Base-by-base conservation (phyloP, 2,888 invertebrate species). In the Drosophila nr. perissopoda region DNA sequence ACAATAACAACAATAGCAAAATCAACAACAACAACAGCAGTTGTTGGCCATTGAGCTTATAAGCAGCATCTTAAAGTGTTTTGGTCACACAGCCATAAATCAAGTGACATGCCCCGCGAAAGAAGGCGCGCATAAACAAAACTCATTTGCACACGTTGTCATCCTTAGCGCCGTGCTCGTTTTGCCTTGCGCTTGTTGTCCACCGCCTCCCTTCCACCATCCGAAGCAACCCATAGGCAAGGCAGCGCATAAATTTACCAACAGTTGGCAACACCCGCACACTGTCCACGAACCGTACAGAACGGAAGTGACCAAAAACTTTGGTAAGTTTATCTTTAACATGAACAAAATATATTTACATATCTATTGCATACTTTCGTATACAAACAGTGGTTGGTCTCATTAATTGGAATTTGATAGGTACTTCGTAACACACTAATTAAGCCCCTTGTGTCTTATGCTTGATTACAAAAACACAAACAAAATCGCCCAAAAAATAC, bases 21-120 rank as follows among this genome's bases (percentile, higher is more conserved):
- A 61, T 25, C 66, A 67, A 49, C 34, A 65, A n/a, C 56, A 62
- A 25, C 58, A 59, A 49, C 57, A 54, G n/a, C 27, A 36, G 76
- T 73, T 72, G 81, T 69, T 76, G 70, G 69, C 52, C 70, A 68
- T 65, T 62, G 59, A 81, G 82, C 70, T 64, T 61, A 74, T 66
- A 74, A 70, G 74, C 77, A 77, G 78, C 83, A 81, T 83, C 83
- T 83, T 81, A 75, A 82, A 79, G 83, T 81, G 83, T 77, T 81
- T 74, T 69, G 81, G 81, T 73, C 79, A 73, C 73, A 70, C 60
- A 77, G 64, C 65, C 83, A 81, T 81, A 81, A 83, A 83, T 81
- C 81, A 81, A 83, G 81, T 83, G 83, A 74, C 81, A 79, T 68
- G 51, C 75, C 36, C 31, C 80, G 73, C 80, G 66, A 79, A 68